Conservation (phyloP, 1,140 invertebrate species). For the Ditylenchus dipsaci region DNA sequence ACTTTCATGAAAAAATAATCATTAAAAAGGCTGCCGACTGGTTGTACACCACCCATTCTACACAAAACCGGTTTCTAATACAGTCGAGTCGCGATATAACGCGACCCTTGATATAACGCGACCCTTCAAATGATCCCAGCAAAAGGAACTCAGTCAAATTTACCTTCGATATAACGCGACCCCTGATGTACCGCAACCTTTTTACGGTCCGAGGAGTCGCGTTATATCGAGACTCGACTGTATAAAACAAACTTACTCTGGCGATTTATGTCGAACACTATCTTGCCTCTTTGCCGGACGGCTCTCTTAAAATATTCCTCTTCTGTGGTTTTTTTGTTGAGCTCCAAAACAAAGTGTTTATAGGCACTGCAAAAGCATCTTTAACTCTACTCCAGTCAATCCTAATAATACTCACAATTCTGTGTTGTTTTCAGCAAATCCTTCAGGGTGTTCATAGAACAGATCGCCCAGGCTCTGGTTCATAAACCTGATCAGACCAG, state of each 20-base stretch:
- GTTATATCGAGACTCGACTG: too few species aligned
- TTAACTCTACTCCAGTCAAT: background rate
- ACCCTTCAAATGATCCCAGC: too few species aligned
- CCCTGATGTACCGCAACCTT: too few species aligned
- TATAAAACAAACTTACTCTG: slow-evolving; percentile 43
- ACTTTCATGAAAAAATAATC: too few species aligned
- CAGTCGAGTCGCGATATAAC: too few species aligned
- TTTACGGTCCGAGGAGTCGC: too few species aligned
- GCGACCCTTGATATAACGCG: too few species aligned
- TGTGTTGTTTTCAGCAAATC: slow-evolving; percentile 14
- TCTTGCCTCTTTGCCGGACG: slow-evolving; percentile 49
- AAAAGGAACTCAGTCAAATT: too few species aligned
- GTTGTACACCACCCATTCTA: too few species aligned
- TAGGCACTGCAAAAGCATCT: slow-evolving; percentile 36
- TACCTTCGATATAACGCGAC: too few species aligned
- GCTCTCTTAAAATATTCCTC: slow-evolving; percentile 52
- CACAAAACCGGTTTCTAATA: too few species aligned
- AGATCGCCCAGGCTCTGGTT: slow-evolving; percentile 51
- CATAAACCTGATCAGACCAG: slow-evolving; percentile 53
- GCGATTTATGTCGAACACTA: slow-evolving; percentile 53
- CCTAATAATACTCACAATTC: slow-evolving; percentile 15
- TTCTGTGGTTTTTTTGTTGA: slow-evolving; percentile 48
- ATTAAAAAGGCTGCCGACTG: too few species aligned
- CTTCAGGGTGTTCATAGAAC: slow-evolving; percentile 40
- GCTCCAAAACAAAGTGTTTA: slow-evolving; percentile 50